A percentile compares a stretch with the other conserved stretches of the same genome.
phyloP scores from a whole-genome alignment of 2,797 vertebrate genomes.

The Phaenicophaeus curvirostris region DNA sequence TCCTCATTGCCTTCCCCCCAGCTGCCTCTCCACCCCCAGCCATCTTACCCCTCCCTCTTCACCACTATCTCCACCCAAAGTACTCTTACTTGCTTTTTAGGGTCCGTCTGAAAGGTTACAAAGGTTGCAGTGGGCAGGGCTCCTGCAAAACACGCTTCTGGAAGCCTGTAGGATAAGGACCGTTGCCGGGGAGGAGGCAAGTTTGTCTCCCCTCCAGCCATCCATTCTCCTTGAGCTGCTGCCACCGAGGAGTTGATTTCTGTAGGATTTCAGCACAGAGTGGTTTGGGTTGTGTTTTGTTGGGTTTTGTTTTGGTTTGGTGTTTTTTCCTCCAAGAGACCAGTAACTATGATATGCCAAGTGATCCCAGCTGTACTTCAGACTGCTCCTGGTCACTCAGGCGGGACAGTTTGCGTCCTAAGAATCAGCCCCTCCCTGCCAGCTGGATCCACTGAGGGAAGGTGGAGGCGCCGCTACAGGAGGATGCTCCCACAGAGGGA shows the following conservation, averaged over 20 bases:
- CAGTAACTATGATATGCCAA: background rate
- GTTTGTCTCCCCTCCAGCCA: background rate
- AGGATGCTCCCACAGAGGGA: background rate
- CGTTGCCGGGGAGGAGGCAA: background rate
- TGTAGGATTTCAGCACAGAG: background rate
- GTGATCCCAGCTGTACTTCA: background rate
- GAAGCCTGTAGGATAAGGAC: background rate
- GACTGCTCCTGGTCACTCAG: background rate
- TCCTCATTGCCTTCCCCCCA: background rate
- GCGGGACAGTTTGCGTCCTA: background rate
- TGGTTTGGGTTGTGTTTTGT: background rate
- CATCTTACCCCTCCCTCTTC: background rate
- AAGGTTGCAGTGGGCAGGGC: background rate
- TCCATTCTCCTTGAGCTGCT: background rate
- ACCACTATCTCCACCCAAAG: background rate
- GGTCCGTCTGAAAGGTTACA: background rate
- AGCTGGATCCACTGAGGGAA: background rate
- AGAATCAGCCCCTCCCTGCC: background rate
- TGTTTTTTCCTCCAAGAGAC: background rate
- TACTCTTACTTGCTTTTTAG: background rate
- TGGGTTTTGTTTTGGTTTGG: background rate
- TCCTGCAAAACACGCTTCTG: background rate
- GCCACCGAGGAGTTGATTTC: fast-evolving
- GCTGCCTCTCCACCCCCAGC: background rate
- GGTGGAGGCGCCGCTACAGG: background rate